Base-by-base conservation (phyloP, 2,797 vertebrate genomes). In the Hypotaenidia okinawae region DNA sequence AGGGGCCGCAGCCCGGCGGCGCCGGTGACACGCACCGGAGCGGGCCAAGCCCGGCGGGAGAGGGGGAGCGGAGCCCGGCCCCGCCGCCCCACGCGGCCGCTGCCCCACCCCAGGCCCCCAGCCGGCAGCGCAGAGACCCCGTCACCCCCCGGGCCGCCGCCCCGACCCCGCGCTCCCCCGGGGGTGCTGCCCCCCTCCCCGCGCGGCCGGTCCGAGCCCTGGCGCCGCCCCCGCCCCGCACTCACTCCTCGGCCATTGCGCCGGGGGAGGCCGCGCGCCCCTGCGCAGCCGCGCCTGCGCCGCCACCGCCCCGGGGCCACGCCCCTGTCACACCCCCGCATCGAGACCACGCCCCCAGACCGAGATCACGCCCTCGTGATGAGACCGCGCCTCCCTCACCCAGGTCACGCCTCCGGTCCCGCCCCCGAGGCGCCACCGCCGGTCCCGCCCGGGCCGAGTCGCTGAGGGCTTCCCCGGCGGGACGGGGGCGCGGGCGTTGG, bases 191-290 rank as follows among this genome's bases (percentile, higher is more conserved):
- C 45, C 21, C 45, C 45, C 22, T 4, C 23, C 13, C 22, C 35
- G 14, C 21, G 10, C 28, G 24, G 10, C 41, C 61, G 11, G 61
- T 18, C 23, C 64, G 22, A 3, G 33, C 23, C 33, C 23, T 43
- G 43, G 43, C 43, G 43, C 43, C 52, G 14, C 49, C n/a, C 22
- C 59, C 21, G 25, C 35, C 59, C 73, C 57, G 27, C 57, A 70
- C 96, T 96, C 95, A 97, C 97, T 96, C 95, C 93, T 91, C 96
- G 83, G 97, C 95, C 96, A 96, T 97, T 24, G n/a, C 67, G 93
- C 94, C 96, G 21, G 33, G 24, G 84, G 81, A 88, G 95, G 93
- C 93, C 84, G 41, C 72, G 13, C 12, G 23, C 54, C 52, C 67
- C 59, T n/a, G 68, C 91, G 92, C 68, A 24, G 16, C 94, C 85